Base-by-base conservation (phyloP, 2,113 vertebrate species). In the Mastomys coucha region DNA sequence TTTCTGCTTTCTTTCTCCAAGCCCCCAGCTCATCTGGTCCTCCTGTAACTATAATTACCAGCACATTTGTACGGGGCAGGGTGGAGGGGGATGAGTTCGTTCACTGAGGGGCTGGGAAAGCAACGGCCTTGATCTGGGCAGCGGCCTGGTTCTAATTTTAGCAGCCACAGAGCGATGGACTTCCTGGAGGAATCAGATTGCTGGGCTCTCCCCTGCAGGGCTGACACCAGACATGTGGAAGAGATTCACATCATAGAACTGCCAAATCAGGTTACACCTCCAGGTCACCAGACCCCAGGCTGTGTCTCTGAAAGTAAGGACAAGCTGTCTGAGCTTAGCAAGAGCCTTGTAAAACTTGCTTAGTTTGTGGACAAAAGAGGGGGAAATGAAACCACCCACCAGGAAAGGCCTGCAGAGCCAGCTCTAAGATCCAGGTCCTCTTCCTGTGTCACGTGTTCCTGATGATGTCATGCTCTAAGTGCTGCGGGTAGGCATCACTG, bases 81-180 rank as follows among this genome's bases (percentile, higher is more conserved):
- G 70, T 13, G 0, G 60, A 87, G 22, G 80, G 36, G 33, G 85
- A 78, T n/a, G 72, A 67, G 24, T 82, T 31, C 31, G 63, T 84
- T 80, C 22, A 9, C 93, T 14, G 87, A 60, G 96, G 94, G 91
- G 42, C 75, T 80, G 75, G 70, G 70, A 65, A 86, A 53, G 85
- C 96, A 78, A 77, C 42, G 45, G 98, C 69, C 76, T 26, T 87
- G 95, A 92, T 97, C 97, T 95, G 60, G 88, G 94, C 96, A 89
- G 96, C 82, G 95, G 96, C 77, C 97, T 97, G 97, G 85, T 97
- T 97, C 98, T 98, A 98, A 98, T 98, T 98, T 98, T 98, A 98
- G 98, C 97, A 95, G 51, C 96, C 89, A 97, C 77, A 10, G 92
- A 98, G 94, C 89, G 75, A 69, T 90, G 97, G 96, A 94, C 97